Evolutionary conservation across 2,113 vertebrate genomes (phyloP).

Genomic region (Nannobrachium achirus): DNA sequence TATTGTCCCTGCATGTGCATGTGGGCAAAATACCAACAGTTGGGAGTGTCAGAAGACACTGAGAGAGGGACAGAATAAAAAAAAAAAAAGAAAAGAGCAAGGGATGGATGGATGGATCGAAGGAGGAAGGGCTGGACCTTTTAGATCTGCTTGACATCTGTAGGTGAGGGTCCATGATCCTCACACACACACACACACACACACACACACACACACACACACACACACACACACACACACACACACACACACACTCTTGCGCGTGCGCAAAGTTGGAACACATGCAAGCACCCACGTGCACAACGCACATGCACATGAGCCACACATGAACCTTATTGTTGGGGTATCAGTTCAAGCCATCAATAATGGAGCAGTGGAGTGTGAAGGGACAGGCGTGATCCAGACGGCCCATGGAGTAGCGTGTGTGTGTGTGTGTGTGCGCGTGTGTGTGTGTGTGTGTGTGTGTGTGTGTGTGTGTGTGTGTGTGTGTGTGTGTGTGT

Average conservation of each 20-base stretch:
- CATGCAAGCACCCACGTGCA: constrained; percentile 2
- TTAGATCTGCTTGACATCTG: constrained; percentile 61
- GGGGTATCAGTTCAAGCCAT: constrained; percentile 80
- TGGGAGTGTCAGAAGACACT: constrained; percentile 56
- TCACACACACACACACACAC: no score
- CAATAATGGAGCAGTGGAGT: constrained; percentile 80
- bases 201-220: neutral
- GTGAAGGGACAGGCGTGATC: constrained; percentile 80
- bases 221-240: constrained; percentile 6
- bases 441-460: neutral
- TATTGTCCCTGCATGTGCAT: constrained; percentile 67
- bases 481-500: constrained; percentile 15
- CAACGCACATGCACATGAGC: constrained; percentile 12
- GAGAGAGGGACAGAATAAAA: constrained; percentile 9
- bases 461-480: neutral
- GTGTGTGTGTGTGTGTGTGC: neutral
- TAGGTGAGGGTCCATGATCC: constrained; percentile 44
- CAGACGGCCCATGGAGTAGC: constrained; percentile 57
- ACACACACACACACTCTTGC: constrained; percentile 1
- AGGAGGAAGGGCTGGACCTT: constrained; percentile 28
- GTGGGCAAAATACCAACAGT: constrained; percentile 75
- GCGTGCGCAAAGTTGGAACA: no score
- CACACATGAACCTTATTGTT: constrained; percentile 69
- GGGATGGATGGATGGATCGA: no score
- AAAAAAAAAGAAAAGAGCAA: no score